These are phyloP conservation scores for Pitta sordida DNA, from an alignment of 2,113 vertebrate genomes.

Conservation along the genomic window DNA sequence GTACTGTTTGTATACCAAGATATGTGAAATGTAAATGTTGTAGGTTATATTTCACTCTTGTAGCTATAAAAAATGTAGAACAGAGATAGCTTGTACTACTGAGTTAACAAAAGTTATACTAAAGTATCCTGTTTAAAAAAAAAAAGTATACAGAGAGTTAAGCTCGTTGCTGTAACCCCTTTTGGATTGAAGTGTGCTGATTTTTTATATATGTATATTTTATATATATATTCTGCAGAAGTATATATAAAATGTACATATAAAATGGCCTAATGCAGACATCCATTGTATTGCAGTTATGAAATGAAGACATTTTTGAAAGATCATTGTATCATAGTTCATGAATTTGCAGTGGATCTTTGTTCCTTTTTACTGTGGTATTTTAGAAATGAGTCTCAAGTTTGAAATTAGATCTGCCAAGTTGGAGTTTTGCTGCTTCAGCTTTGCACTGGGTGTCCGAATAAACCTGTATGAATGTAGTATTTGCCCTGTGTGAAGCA, in stretches of 20 bases:
- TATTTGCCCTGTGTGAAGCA: slow-evolving; percentile 78
- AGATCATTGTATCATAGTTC: slow-evolving; percentile 87
- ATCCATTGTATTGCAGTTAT: slow-evolving; percentile 80
- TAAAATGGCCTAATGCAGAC: slow-evolving; percentile 78
- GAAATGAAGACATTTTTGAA: slow-evolving; percentile 76
- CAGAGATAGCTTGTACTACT: slow-evolving; percentile 90
- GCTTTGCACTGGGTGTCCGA: slow-evolving; percentile 82
- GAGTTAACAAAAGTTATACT: slow-evolving; percentile 86
- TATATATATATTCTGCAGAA: slow-evolving; percentile 49
- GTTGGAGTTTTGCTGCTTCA: slow-evolving; percentile 82
- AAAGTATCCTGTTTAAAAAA: slow-evolving; percentile 79
- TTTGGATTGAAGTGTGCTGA: slow-evolving; percentile 80
- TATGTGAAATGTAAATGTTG: slow-evolving; percentile 88
- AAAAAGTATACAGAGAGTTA: slow-evolving; percentile 78
- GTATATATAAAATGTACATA: slow-evolving; percentile 59
- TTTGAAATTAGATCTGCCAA: slow-evolving; percentile 83
- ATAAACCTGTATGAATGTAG: slow-evolving; percentile 93
- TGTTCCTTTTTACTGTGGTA: slow-evolving; percentile 90
- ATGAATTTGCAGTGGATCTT: slow-evolving; percentile 87
- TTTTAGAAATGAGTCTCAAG: slow-evolving; percentile 86
- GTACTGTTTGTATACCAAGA: slow-evolving; percentile 83
- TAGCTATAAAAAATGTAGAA: slow-evolving; percentile 87
- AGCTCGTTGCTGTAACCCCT: slow-evolving; percentile 85
- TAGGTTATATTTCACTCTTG: slow-evolving; percentile 87
- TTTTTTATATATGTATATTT: slow-evolving; percentile 64